Conservation (phyloP, 2,797 vertebrate genomes). For the Notoglanidium macrostoma region DNA sequence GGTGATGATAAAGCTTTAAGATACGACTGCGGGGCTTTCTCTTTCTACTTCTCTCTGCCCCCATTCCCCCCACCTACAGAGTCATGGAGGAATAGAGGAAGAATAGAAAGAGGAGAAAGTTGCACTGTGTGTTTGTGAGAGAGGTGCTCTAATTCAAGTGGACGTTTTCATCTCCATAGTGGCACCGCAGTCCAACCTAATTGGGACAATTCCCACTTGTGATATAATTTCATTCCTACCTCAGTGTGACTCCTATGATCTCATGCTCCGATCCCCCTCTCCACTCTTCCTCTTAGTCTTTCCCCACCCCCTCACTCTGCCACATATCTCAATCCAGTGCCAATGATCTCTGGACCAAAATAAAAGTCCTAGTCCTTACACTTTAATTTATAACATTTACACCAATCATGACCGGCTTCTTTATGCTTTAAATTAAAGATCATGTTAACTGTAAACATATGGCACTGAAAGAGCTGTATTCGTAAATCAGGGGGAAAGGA, state of each 20-base stretch:
- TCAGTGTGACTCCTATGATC: constrained; percentile 61
- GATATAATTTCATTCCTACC: constrained; percentile 63
- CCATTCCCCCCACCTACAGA: background rate
- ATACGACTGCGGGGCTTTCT: background rate
- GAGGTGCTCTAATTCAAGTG: constrained; percentile 52
- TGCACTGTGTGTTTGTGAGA: constrained; percentile 24
- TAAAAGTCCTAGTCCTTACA: constrained; percentile 30
- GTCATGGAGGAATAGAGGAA: constrained; percentile 24
- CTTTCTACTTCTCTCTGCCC: constrained; percentile 3
- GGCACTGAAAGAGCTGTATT: constrained; percentile 7
- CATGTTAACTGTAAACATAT: background rate
- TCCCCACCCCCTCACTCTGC: constrained; percentile 37
- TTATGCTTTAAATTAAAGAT: background rate
- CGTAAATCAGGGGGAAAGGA: constrained; percentile 25
- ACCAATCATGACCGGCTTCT: constrained; percentile 2
- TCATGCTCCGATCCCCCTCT: constrained; percentile 51
- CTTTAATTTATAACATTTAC: background rate
- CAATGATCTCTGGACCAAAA: constrained; percentile 47
- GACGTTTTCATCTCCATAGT: constrained; percentile 57
- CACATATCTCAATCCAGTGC: constrained; percentile 39
- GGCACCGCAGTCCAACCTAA: constrained; percentile 60
- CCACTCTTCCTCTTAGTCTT: constrained; percentile 27
- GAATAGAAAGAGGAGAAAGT: constrained; percentile 25
- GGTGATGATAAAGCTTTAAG: constrained; percentile 37
- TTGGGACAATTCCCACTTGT: constrained; percentile 65